Percentiles rank a stretch among this genome's conserved stretches.
These are phyloP conservation scores for Heteronetta atricapilla DNA, from an alignment of 2,113 vertebrate genomes.

Conservation along the genomic window DNA sequence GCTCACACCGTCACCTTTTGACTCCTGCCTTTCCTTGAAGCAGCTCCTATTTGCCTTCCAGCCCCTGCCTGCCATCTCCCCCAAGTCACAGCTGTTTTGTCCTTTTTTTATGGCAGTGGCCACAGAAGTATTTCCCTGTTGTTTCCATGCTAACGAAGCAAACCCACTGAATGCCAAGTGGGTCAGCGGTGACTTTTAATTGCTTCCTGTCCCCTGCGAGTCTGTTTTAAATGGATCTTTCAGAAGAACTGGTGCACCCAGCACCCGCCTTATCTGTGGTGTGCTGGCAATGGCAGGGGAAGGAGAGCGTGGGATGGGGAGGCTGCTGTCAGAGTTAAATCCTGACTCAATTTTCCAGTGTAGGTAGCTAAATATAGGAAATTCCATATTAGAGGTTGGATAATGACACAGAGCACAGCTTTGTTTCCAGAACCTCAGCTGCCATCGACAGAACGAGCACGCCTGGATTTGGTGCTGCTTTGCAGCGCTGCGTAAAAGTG, in stretches of 20 bases:
- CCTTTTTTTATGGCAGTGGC: neutral
- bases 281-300: neutral
- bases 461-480: neutral
- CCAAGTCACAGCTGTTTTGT: neutral
- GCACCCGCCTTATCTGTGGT: neutral
- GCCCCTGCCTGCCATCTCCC: neutral
- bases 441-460: neutral
- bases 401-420: neutral
- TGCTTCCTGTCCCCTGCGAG: neutral
- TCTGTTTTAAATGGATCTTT: neutral
- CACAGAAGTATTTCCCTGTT: neutral
- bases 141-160: constrained; percentile 5
- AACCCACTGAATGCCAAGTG: neutral
- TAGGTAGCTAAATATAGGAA: constrained; percentile 36
- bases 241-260: neutral
- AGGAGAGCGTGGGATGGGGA: neutral
- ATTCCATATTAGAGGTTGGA: neutral
- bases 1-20: neutral
- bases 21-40: neutral
- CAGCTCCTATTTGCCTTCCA: neutral
- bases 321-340: neutral
- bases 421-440: constrained; percentile 24
- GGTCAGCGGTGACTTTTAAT: neutral
- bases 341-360: neutral
- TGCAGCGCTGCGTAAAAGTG: neutral